Percentiles rank a stretch among this genome's conserved stretches.
Conservation (phyloP, 2,113 vertebrate genomes). For the Paraplagusia blochii region DNA sequence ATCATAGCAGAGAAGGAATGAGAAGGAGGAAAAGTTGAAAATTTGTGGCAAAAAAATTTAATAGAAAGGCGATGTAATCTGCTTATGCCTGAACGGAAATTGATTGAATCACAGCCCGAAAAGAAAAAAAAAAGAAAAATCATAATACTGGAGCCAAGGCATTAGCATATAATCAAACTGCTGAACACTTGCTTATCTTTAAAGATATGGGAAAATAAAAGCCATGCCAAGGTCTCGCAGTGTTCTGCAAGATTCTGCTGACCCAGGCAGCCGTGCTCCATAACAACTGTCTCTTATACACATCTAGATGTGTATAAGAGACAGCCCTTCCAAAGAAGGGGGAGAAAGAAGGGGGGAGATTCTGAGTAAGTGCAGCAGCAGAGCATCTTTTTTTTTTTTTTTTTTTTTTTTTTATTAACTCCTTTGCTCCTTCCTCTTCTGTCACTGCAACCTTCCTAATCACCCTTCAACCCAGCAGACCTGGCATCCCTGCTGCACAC, state of each 20-base stretch:
- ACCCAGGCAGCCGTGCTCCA: slow-evolving; percentile 3
- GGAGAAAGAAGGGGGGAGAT: slow-evolving; percentile 25
- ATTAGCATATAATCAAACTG: slow-evolving; percentile 5
- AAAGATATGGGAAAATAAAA: not conserved
- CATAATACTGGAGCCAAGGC: not conserved
- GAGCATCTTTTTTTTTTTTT: slow-evolving; percentile 39
- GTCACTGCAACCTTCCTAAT: slow-evolving; percentile 57
- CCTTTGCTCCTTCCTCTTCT: slow-evolving; percentile 17
- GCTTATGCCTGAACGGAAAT: not conserved
- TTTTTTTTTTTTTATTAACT: slow-evolving; percentile 32
- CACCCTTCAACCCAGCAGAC: slow-evolving; percentile 60
- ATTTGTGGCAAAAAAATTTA: no score
- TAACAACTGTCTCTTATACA: no score
- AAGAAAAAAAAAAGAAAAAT: not conserved
- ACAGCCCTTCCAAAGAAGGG: not conserved
- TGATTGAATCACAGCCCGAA: not conserved
- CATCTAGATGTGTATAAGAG: no score
- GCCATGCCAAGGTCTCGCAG: not conserved
- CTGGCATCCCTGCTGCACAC: slow-evolving; percentile 45
- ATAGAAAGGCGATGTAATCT: not conserved
- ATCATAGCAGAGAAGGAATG: slow-evolving; percentile 9
- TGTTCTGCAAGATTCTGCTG: slow-evolving; percentile 18
- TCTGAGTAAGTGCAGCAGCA: slow-evolving; percentile 31
- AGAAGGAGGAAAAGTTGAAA: not conserved
- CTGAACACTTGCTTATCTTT: not conserved